Base-by-base conservation (phyloP, 1,140 invertebrate species). In the Heliconius eleuchia region DNA sequence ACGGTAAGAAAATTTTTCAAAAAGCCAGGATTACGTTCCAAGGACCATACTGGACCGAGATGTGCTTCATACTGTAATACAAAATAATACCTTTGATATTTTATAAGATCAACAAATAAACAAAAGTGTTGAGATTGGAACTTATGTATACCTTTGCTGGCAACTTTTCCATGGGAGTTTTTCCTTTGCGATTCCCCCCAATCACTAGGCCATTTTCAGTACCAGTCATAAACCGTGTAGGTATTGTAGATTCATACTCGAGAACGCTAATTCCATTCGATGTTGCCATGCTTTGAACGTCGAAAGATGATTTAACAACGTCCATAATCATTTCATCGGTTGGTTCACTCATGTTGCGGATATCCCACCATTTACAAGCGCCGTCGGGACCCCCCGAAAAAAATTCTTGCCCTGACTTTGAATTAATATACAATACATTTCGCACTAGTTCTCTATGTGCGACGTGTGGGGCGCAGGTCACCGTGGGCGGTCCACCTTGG, bases 1-100 rank as follows among this genome's bases (percentile, higher is more conserved):
- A 99, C 97, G 3, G 98, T 98, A 7, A 99, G 94, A 87, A 99
- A 99, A 92, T 99, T 99, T 91, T 98, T 98, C 0, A 98, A 95
- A 93, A 98, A 98, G 11, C 96, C 97, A 19, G 98, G 97, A 95
- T 99, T 99, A 82, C 98, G 95, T 86, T 98, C 97, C 7, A 99
- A 94, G 30, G 97, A 96, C 83, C 98, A 96, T 1, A 99, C 97
- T 5, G 98, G 98, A 0, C 98, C 98, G 77, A 97, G 95, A 86
- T 99, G 98, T 4, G 97, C 97, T 83, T 96, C 96, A 88, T 98
- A 99, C 94, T 96, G 80, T 42, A 88, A 88, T 66, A 30, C 13
- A 66, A 66, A 66, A 66, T 27, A 4, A 18, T 66, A 66, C 27
- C 27, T 66, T n/a, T 66, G 9, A 16, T 27, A 66, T 66, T 4